Base-by-base conservation (phyloP, 2,797 vertebrate species). In the Rhyacichthys aspro region DNA sequence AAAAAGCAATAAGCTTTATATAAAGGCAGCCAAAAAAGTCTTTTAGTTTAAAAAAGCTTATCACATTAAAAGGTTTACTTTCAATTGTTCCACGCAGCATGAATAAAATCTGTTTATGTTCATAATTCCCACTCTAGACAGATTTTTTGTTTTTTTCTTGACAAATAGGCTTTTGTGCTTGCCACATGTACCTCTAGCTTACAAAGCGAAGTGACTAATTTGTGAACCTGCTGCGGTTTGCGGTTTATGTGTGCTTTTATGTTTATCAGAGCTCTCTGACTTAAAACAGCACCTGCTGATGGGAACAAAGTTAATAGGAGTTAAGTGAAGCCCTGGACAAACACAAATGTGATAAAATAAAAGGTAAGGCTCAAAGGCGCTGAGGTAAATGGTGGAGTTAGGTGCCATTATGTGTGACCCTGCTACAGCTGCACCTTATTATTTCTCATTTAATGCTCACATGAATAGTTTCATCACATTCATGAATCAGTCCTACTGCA, bases 211-310 rank as follows among this genome's bases (percentile, higher is more conserved):
- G 50, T 53, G 10, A 39, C 50, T 38, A 11, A 37, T 50, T 50
- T 37, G 49, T 39, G 50, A 53, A 53, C 34, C 18, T 11, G 34
- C 16, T 34, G 18, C 15, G 18, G 33, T 52, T 52, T 17, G 50
- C 38, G n/a, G n/a, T n/a, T n/a, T 39, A 53, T 17, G 17, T 14
- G 16, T 19, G 34, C 3, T 53, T 52, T 18, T 11, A 11, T 38
- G 37, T 41, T 14, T 14, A 39, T 23, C 16, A 28, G 18, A 23
- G 37, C 16, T 12, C 4, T 41, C 10, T n/a, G 17, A 41, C 36
- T 53, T 15, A 34, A 10, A 53, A 39, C 12, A 19, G 37, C 18
- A 53, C 36, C 37, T 53, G 50, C 7, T n/a, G 16, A 34, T 17
- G 11, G 15, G 33, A 50, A 50, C 11, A 10, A 36, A 28, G 23